Evolutionary conservation across 30 jellyfish, hydroid and myxozoan genomes (phyloP).

Genomic region (Pseudorhiza aurosa): DNA sequence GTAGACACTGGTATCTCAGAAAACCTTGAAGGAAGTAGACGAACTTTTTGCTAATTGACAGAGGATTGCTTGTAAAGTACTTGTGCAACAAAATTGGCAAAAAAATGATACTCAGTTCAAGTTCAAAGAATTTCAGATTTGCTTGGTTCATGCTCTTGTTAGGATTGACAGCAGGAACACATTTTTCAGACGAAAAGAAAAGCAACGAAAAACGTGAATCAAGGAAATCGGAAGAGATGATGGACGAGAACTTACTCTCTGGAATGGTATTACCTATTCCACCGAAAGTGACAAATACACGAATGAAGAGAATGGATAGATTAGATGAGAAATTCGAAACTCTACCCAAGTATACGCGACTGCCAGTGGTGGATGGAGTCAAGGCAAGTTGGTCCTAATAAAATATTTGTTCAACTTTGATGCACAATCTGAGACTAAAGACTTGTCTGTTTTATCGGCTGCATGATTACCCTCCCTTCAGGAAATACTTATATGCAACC

Average conservation of each 20-base stretch:
- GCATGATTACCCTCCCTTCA: too few species aligned
- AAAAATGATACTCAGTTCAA: not conserved
- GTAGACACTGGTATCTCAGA: not conserved
- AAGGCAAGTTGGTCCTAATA: too few species aligned
- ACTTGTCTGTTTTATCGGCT: too few species aligned
- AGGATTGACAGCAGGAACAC: not conserved
- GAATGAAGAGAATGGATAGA: not conserved
- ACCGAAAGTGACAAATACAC: slow-evolving; percentile 16
- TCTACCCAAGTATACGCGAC: slow-evolving; percentile 21
- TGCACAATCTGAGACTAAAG: not conserved
- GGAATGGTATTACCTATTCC: slow-evolving; percentile 41
- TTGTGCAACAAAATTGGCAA: not conserved
- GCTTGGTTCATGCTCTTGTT: not conserved
- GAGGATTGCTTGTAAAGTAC: too few species aligned
- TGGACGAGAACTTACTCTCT: not conserved
- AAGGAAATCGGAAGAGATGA: not conserved
- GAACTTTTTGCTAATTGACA: too few species aligned
- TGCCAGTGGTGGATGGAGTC: slow-evolving; percentile 30
- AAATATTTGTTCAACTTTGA: too few species aligned
- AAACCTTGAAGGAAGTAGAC: not conserved
- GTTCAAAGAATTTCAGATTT: too few species aligned
- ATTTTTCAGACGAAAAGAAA: not conserved
- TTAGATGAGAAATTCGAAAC: not conserved
- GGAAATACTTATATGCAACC: too few species aligned
- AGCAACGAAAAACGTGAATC: slow-evolving; percentile 4